Conservation (phyloP, 2,888 invertebrate species). For the Ochropacha duplaris region DNA sequence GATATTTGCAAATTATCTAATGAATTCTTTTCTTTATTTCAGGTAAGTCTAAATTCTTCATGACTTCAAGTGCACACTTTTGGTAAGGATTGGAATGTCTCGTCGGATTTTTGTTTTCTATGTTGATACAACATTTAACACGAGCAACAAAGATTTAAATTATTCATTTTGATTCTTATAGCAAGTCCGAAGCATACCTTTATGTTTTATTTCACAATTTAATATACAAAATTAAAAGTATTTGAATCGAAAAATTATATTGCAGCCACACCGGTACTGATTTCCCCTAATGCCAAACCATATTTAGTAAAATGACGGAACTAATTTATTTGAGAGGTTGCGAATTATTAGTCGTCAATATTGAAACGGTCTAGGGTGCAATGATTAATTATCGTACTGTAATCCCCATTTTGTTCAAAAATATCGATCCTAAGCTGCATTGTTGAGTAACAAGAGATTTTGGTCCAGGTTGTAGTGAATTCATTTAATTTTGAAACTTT, state of each 20-base stretch:
- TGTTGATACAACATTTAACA: too few species aligned
- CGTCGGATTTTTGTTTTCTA: too few species aligned
- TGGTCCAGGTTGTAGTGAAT: too few species aligned
- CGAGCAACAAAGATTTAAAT: too few species aligned
- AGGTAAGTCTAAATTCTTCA: slow-evolving; percentile 36
- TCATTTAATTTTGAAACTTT: neutral
- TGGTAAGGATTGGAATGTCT: neutral
- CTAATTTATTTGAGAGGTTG: slow-evolving; percentile 40
- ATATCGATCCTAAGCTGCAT: slow-evolving; percentile 12
- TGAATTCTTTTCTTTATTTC: slow-evolving; percentile 24
- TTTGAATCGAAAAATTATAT: too few species aligned
- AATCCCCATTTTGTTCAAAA: slow-evolving; percentile 18
- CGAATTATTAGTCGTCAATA: slow-evolving; percentile 47
- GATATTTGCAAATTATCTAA: neutral
- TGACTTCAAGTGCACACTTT: neutral
- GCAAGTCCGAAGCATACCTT: too few species aligned
- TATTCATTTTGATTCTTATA: too few species aligned
- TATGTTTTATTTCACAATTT: too few species aligned
- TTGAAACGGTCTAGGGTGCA: slow-evolving; percentile 32
- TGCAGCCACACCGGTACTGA: too few species aligned
- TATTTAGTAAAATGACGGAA: slow-evolving; percentile 33
- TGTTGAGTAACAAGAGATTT: too few species aligned
- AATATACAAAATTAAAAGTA: too few species aligned
- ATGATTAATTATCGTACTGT: slow-evolving; percentile 49
- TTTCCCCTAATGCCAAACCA: slow-evolving; percentile 22